These are phyloP conservation scores for Hemibagrus wyckioides DNA, from an alignment of 2,113 vertebrate species.

Conservation along the genomic window DNA sequence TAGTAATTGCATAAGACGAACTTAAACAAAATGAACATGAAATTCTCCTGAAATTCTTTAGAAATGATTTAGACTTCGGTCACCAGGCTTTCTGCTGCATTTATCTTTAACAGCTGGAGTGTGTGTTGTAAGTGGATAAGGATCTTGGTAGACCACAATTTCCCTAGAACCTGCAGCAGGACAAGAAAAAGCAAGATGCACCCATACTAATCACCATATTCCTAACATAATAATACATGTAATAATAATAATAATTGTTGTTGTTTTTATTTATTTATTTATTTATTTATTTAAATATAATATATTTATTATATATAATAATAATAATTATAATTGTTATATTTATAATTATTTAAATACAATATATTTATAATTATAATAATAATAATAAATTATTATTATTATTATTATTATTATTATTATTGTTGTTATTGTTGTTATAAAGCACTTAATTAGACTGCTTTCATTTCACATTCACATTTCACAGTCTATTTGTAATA, in stretches of 20 bases:
- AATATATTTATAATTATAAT: neutral
- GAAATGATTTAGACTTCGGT: neutral
- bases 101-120: conserved; percentile 54
- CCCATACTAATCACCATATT: neutral
- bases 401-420: too few relatives aligned
- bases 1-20: neutral
- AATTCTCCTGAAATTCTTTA: neutral
- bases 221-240: neutral
- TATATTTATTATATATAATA: too few relatives aligned
- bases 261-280: too few relatives aligned
- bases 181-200: conserved; percentile 5
- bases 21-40: rapidly evolving
- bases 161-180: conserved; percentile 29
- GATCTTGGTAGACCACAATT: conserved; percentile 1
- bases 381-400: neutral
- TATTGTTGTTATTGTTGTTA: too few relatives aligned
- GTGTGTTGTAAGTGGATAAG: conserved; percentile 57
- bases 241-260: neutral
- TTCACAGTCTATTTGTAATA: too few relatives aligned
- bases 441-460: too few relatives aligned
- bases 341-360: too few relatives aligned
- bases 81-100: neutral
- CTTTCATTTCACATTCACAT: too few relatives aligned
- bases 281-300: too few relatives aligned
- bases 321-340: too few relatives aligned